A percentile compares a stretch with the other conserved stretches of the same genome.
These are phyloP conservation scores for Maniola jurtina DNA, from an alignment of 1,140 invertebrate species.

Conservation along the genomic window DNA sequence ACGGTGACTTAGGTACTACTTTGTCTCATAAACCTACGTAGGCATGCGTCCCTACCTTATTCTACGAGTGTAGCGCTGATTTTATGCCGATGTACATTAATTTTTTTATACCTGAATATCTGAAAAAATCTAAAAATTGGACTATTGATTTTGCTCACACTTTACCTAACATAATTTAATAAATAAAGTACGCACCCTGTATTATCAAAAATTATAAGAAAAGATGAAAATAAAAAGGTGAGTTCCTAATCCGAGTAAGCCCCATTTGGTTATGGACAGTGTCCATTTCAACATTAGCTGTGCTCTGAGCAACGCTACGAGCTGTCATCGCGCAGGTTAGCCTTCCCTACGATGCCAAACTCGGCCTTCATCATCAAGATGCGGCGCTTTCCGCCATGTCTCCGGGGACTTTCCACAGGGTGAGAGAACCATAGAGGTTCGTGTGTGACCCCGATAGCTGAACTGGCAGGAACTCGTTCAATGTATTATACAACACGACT, in stretches of 20 bases:
- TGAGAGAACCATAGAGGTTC: constrained; percentile 52
- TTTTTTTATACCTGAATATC: too few species aligned
- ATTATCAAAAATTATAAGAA: background rate
- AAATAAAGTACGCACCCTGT: background rate
- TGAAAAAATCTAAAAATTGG: too few species aligned
- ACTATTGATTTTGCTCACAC: too few species aligned
- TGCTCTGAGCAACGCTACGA: constrained; percentile 74
- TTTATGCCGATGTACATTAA: too few species aligned
- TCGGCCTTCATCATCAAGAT: constrained; percentile 54
- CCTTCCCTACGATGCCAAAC: constrained; percentile 55
- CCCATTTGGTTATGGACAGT: constrained; percentile 66
- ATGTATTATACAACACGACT: background rate
- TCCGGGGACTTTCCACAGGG: constrained; percentile 77
- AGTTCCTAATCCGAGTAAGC: constrained; percentile 70
- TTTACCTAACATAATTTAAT: too few species aligned
- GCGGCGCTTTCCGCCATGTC: constrained; percentile 69
- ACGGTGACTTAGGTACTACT: too few species aligned
- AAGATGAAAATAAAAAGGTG: constrained; percentile 32
- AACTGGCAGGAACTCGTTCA: constrained; percentile 58
- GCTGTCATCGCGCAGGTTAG: constrained; percentile 46
- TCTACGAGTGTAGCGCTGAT: too few species aligned
- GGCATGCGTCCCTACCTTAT: too few species aligned
- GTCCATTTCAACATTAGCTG: constrained; percentile 58
- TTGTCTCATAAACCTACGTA: too few species aligned
- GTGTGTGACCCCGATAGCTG: constrained; percentile 66